Percentiles rank a stretch among this genome's conserved stretches.
These are phyloP conservation scores for Phymastichus coffea DNA, from an alignment of 1,140 invertebrate species.

Conservation along the genomic window DNA sequence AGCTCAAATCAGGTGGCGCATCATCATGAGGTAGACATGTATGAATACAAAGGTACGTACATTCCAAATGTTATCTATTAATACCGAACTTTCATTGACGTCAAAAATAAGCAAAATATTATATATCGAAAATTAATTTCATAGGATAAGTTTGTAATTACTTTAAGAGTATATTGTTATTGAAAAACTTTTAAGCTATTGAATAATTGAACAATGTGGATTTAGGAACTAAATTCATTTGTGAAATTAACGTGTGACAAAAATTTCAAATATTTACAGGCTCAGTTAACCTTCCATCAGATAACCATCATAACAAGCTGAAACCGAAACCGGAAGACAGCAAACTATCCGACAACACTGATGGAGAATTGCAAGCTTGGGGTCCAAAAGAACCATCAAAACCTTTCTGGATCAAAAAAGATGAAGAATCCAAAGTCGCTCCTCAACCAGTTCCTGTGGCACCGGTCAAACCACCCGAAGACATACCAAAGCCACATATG, in stretches of 20 bases:
- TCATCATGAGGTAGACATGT: constrained; percentile 5
- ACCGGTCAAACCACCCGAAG: constrained; percentile 46
- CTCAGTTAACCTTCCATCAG: no score
- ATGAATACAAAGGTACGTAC: no score
- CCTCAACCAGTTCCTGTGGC: constrained; percentile 31
- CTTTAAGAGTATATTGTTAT: constrained; percentile 34
- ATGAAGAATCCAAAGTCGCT: constrained; percentile 45
- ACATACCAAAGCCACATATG: constrained; percentile 56
- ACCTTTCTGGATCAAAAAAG: constrained; percentile 54
- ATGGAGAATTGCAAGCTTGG: constrained; percentile 48
- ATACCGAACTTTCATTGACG: no score
- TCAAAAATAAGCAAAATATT: no score
- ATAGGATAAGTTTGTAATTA: constrained; percentile 49
- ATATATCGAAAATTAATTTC: constrained; percentile 37
- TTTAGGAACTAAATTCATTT: no score
- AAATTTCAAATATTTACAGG: no score
- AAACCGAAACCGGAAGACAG: background rate
- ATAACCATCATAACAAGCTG: background rate
- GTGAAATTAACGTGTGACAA: no score
- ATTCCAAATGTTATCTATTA: no score
- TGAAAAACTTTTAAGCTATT: no score
- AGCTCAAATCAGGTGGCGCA: no score
- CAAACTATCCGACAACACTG: constrained; percentile 4
- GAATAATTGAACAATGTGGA: no score
- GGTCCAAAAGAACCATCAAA: constrained; percentile 54